phyloP scores from a whole-genome alignment of 2,888 invertebrate genomes.

The Cephalotes varians region DNA sequence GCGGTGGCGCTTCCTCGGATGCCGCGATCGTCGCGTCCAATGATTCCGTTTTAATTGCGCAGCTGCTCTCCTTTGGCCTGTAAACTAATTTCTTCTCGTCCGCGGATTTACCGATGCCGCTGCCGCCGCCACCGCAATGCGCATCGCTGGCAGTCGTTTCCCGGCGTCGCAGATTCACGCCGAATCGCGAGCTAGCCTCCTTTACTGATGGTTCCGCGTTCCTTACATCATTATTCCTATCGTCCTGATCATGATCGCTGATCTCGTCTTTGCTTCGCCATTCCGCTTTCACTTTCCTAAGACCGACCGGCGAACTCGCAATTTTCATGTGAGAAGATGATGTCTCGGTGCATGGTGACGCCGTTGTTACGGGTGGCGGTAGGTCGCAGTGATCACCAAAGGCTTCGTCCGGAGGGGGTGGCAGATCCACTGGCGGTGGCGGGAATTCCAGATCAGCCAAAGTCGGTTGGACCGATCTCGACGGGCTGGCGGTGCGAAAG shows the following conservation, averaged over 20 bases:
- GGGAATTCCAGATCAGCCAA: constrained; percentile 95
- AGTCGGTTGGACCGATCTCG: constrained; percentile 90
- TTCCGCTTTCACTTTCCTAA: constrained; percentile 80
- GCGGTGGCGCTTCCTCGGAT: constrained; percentile 84
- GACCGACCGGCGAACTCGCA: constrained; percentile 77
- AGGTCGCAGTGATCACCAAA: constrained; percentile 77
- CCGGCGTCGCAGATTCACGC: constrained; percentile 90
- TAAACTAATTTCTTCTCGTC: constrained; percentile 82
- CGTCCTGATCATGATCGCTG: constrained; percentile 81
- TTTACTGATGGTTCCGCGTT: constrained; percentile 90
- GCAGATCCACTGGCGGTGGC: constrained; percentile 93
- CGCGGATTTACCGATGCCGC: constrained; percentile 83
- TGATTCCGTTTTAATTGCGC: constrained; percentile 81
- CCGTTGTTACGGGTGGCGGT: constrained; percentile 64
- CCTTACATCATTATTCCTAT: constrained; percentile 87
- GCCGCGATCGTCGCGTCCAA: constrained; percentile 86
- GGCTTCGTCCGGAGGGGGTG: constrained; percentile 89
- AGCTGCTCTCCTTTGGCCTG: constrained; percentile 84
- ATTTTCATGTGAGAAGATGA: constrained; percentile 70
- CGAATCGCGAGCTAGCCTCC: constrained; percentile 91
- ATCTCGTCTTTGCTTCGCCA: constrained; percentile 76
- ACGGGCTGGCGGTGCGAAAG: constrained; percentile 90
- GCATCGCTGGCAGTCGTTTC: constrained; percentile 86
- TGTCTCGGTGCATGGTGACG: constrained; percentile 74
- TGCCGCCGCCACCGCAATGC: constrained; percentile 86